Conservation (phyloP, 2,888 invertebrate genomes). For the Drosophila cracens region DNA sequence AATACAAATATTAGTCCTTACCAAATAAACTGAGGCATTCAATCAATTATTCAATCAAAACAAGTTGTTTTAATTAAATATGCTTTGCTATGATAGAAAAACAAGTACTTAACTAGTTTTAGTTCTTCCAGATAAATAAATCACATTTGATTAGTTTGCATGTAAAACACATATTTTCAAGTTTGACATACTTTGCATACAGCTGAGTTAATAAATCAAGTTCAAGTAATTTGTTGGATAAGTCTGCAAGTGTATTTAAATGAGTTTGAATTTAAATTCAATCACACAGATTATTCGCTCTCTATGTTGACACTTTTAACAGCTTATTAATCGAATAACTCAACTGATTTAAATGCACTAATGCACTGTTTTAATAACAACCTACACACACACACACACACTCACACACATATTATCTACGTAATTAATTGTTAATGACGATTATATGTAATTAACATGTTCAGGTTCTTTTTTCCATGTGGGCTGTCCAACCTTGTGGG, state of each 20-base stretch:
- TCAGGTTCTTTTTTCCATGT: conserved; percentile 1
- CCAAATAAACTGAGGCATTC: not conserved
- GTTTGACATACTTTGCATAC: conserved; percentile 1
- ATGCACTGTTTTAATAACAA: conserved; percentile 6
- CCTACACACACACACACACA: conserved; percentile 5
- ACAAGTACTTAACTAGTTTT: not conserved
- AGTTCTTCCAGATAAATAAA: not conserved
- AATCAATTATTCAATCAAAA: not conserved
- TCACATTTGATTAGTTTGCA: conserved; percentile 3
- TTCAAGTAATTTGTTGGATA: conserved; percentile 1
- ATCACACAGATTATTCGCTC: not conserved
- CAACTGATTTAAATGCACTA: conserved; percentile 43
- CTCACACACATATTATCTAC: conserved; percentile 43
- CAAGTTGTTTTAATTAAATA: not conserved
- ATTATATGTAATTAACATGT: conserved; percentile 68
- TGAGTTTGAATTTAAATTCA: not conserved
- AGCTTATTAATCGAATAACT: conserved; percentile 22
- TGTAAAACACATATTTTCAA: conserved; percentile 10
- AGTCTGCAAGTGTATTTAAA: not conserved
- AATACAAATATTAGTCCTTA: not conserved
- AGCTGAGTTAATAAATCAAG: not conserved
- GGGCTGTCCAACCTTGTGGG: conserved; percentile 14
- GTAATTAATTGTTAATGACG: conserved; percentile 76
- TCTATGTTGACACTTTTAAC: conserved; percentile 5
- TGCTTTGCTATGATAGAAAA: not conserved